phyloP scores from a whole-genome alignment of 1,140 invertebrate species.

The Aphelenchoides avenae region DNA sequence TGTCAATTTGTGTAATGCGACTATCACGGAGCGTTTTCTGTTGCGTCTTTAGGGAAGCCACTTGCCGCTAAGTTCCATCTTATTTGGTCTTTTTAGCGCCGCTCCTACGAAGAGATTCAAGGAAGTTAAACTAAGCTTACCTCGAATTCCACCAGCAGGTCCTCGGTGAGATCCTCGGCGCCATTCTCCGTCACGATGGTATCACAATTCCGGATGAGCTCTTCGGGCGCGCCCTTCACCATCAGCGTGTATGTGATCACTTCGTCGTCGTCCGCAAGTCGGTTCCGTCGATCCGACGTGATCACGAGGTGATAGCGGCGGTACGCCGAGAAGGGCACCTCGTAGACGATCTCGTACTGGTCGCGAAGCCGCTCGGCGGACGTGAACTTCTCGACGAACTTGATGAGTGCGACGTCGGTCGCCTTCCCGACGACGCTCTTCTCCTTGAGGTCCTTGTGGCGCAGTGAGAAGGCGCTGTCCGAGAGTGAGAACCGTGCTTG shows the following conservation, averaged over 20 bases:
- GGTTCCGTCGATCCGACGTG: constrained; percentile 7
- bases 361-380: constrained; percentile 27
- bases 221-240: constrained; percentile 42
- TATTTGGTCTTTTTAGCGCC: no score
- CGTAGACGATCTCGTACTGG: constrained; percentile 36
- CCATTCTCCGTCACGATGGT: constrained; percentile 19
- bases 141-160: constrained; percentile 35
- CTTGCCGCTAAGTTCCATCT: no score
- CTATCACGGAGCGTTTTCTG: no score
- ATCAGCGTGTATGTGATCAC: constrained; percentile 27
- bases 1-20: no score
- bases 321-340: constrained; percentile 31
- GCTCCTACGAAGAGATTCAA: no score
- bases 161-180: constrained; percentile 15
- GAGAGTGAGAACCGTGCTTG: not conserved
- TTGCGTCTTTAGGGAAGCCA: no score
- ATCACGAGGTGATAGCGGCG: constrained; percentile 35
- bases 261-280: not conserved
- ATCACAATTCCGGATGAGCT: constrained; percentile 27
- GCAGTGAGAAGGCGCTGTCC: not conserved
- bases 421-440: constrained; percentile 19
- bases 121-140: constrained; percentile 20
- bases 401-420: constrained; percentile 34
- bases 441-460: constrained; percentile 13
- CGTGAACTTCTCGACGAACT: constrained; percentile 29